These are phyloP conservation scores for Hyposmocoma kahamanoa DNA, from an alignment of 1,140 invertebrate genomes.

Conservation along the genomic window DNA sequence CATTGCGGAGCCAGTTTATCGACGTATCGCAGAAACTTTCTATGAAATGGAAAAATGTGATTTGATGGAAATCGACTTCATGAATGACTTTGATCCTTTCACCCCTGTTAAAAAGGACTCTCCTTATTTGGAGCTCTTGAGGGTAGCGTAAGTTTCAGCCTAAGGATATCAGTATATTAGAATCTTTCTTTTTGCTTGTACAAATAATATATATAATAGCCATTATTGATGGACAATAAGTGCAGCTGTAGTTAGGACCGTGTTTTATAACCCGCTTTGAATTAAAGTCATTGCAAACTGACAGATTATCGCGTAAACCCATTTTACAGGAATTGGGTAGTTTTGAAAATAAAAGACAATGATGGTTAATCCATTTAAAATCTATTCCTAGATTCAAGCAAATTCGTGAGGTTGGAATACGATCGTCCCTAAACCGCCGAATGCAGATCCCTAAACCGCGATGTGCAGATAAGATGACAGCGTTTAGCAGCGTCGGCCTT, in stretches of 20 bases:
- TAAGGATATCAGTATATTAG: too few relatives aligned
- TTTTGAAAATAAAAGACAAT: too few relatives aligned
- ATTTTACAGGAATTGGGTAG: too few relatives aligned
- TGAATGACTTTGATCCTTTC: constrained; percentile 35
- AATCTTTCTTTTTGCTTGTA: too few relatives aligned
- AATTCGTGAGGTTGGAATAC: constrained; percentile 47
- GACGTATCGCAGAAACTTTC: constrained; percentile 44
- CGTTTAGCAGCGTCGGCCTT: constrained; percentile 50
- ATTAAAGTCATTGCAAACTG: too few relatives aligned
- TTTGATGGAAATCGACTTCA: constrained; percentile 42
- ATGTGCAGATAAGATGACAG: constrained; percentile 26
- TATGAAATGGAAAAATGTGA: constrained; percentile 54
- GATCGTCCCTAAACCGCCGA: constrained; percentile 32
- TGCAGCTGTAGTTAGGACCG: too few relatives aligned
- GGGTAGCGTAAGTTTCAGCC: constrained; percentile 42
- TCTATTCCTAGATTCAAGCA: constrained; percentile 56
- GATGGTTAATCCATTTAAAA: too few relatives aligned
- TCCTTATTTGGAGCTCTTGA: constrained; percentile 49
- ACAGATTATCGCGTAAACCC: too few relatives aligned
- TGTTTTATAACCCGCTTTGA: too few relatives aligned
- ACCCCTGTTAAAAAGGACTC: constrained; percentile 48
- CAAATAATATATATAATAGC: too few relatives aligned
- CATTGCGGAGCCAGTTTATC: constrained; percentile 36
- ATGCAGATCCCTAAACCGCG: constrained; percentile 35
- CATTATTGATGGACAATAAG: too few relatives aligned